Conservation (phyloP, 2,797 vertebrate genomes). For the Galagoides demidoff region DNA sequence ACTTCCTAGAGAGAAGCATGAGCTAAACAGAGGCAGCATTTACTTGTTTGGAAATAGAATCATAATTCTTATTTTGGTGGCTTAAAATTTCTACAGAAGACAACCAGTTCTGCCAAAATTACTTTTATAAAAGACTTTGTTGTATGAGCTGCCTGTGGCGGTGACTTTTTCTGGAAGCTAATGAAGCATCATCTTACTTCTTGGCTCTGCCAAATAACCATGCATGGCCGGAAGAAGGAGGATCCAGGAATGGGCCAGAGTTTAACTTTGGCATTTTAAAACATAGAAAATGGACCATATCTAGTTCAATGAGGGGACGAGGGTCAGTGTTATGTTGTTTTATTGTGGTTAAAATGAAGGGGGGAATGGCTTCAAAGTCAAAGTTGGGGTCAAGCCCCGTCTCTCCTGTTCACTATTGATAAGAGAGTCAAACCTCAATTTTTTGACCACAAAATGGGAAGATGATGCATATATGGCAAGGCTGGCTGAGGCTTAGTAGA, state of each 20-base stretch:
- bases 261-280: background rate
- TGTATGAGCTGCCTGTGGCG: background rate
- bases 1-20: conserved; percentile 3
- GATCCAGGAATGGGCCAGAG: background rate
- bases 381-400: background rate
- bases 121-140: conserved; percentile 44
- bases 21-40: conserved; percentile 22
- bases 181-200: background rate
- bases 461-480: background rate
- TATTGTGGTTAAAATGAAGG: background rate
- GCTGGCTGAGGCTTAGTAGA: background rate
- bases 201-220: background rate
- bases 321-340: background rate
- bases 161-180: background rate
- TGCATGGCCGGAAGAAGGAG: background rate
- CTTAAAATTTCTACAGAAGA: conserved; percentile 27
- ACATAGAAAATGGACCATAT: background rate
- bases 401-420: background rate
- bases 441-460: background rate
- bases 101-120: conserved; percentile 27
- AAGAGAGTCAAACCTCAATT: background rate
- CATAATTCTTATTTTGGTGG: conserved; percentile 14
- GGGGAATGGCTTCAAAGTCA: background rate
- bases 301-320: background rate
- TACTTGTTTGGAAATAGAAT: conserved; percentile 19